Conservation (phyloP, 2,797 vertebrate species). For the Tapera naevia region DNA sequence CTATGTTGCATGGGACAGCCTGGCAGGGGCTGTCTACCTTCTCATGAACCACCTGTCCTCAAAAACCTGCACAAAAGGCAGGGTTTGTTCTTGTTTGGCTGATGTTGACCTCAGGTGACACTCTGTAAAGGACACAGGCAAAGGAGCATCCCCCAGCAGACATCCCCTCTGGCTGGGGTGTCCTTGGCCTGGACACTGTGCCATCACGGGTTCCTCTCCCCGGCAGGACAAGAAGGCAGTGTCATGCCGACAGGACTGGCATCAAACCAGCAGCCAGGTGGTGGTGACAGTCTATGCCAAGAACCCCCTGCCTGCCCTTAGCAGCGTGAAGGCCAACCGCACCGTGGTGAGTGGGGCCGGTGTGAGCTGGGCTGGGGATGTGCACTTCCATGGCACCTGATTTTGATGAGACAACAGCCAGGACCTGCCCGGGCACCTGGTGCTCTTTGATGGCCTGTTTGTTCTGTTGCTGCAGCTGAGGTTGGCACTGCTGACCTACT, state of each 20-base stretch:
- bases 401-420: neutral
- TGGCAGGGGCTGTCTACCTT: neutral
- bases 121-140: neutral
- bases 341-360: conserved; percentile 80
- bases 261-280: conserved; percentile 87
- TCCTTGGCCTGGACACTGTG: neutral
- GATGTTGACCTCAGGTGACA: fast-evolving
- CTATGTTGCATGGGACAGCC: neutral
- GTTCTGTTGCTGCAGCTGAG: neutral
- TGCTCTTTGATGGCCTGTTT: neutral
- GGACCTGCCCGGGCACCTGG: fast-evolving
- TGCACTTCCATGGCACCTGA: fast-evolving
- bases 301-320: conserved; percentile 82
- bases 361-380: no score
- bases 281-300: conserved; percentile 92
- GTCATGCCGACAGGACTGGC: conserved; percentile 92
- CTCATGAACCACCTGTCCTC: neutral
- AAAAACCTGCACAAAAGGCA: neutral
- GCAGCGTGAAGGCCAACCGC: conserved; percentile 83
- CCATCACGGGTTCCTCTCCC: neutral
- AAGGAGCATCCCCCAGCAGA: neutral
- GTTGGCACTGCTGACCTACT: neutral
- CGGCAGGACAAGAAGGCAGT: conserved; percentile 73
- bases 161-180: neutral
- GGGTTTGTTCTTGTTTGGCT: neutral